These are phyloP conservation scores for Syngnathus acus DNA, from an alignment of 2,797 vertebrate species.

Conservation along the genomic window DNA sequence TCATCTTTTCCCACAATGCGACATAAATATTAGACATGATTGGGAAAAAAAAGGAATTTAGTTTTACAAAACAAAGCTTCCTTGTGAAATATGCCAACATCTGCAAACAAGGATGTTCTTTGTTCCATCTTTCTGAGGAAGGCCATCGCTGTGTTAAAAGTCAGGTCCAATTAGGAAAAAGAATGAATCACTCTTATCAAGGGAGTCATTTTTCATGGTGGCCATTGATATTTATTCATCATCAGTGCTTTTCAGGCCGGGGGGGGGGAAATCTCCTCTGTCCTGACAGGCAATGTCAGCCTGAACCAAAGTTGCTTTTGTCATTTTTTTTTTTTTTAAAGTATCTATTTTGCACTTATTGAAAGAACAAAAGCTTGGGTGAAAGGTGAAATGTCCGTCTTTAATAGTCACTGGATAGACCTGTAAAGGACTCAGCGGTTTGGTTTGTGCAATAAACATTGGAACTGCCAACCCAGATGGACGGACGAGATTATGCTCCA, in stretches of 20 bases:
- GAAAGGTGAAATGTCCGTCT: neutral
- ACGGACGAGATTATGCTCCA: neutral
- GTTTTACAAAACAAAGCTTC: neutral
- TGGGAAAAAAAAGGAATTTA: neutral
- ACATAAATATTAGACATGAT: neutral
- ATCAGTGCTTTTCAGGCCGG: slow-evolving; percentile 19
- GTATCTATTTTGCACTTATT: slow-evolving; percentile 30
- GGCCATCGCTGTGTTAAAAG: neutral
- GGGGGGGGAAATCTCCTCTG: slow-evolving; percentile 12
- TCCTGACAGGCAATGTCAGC: slow-evolving; percentile 2
- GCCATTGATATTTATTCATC: slow-evolving; percentile 30
- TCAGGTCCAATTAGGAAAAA: slow-evolving; percentile 7
- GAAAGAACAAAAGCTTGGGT: slow-evolving; percentile 8
- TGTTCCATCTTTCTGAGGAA: neutral
- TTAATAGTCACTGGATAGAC: neutral
- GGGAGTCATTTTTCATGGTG: neutral
- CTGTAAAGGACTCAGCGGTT: neutral
- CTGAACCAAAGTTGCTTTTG: slow-evolving; percentile 37
- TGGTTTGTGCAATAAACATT: neutral
- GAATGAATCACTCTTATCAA: slow-evolving; percentile 1
- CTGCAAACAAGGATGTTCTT: neutral
- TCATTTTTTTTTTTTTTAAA: neutral
- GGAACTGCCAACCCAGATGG: neutral
- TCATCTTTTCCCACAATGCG: neutral
- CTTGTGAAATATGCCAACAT: neutral